These are phyloP conservation scores for Argopecten irradians DNA, from an alignment of 1,140 invertebrate species.

Conservation along the genomic window DNA sequence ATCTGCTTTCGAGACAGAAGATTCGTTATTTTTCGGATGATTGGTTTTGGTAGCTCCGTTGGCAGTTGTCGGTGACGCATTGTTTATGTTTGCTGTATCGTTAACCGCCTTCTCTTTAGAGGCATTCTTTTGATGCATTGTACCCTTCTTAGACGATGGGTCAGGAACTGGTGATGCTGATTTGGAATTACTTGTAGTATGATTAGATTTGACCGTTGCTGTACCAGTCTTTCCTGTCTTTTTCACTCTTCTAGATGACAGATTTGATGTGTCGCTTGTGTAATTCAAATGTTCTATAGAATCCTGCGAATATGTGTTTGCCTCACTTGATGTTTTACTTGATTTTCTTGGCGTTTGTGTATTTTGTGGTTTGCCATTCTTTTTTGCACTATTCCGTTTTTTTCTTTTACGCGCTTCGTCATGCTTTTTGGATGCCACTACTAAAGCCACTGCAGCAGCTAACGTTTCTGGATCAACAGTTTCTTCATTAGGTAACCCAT, in stretches of 20 bases:
- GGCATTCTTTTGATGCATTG: not conserved
- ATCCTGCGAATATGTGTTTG: not conserved
- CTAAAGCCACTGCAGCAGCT: not conserved
- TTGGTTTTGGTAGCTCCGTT: not conserved
- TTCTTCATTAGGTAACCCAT: not conserved
- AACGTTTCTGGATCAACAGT: not conserved
- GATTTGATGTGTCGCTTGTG: not conserved
- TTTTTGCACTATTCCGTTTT: not conserved
- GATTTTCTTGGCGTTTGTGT: not conserved
- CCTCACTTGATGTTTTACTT: not conserved
- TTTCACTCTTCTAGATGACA: not conserved
- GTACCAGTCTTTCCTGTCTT: not conserved
- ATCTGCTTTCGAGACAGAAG: not conserved
- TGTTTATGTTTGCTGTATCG: not conserved
- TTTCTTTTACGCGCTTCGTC: not conserved
- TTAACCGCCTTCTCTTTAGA: not conserved
- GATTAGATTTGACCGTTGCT: not conserved
- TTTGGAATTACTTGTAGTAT: not conserved
- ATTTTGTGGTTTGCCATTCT: not conserved
- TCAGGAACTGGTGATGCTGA: not conserved
- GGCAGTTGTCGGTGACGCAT: not conserved
- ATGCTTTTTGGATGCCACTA: not conserved
- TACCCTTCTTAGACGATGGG: not conserved
- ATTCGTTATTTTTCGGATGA: not conserved
- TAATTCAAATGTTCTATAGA: not conserved